Evolutionary conservation across 2,888 invertebrate species (phyloP).

Genomic region (Molanna angustata): DNA sequence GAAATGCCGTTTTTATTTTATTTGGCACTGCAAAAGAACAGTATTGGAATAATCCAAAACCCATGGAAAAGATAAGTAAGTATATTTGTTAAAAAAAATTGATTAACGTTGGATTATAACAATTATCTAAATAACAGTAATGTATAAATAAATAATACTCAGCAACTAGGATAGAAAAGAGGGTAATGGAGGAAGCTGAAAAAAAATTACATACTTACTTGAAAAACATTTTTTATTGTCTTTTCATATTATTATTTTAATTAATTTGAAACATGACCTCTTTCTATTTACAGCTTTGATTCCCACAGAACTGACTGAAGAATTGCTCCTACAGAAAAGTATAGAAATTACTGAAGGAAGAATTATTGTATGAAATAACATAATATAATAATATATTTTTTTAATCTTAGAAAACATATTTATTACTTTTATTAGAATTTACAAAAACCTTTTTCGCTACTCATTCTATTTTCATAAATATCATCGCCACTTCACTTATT

Average conservation of each 20-base stretch:
- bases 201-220: background rate
- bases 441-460: no score
- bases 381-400: no score
- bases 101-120: background rate
- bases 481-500: no score
- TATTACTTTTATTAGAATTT: no score
- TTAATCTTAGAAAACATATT: no score
- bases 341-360: no score
- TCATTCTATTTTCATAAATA: no score
- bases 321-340: no score
- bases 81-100: background rate
- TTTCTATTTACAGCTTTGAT: background rate
- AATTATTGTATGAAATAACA: no score
- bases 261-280: no score
- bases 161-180: background rate
- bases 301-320: background rate
- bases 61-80: background rate
- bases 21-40: constrained; percentile 21
- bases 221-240: background rate
- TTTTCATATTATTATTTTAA: background rate
- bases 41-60: constrained; percentile 17
- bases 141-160: background rate
- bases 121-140: no score
- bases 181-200: background rate
- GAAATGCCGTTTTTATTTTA: constrained; percentile 13